Conservation (phyloP, 2,888 invertebrate species). For the Limnephilus marmoratus region DNA sequence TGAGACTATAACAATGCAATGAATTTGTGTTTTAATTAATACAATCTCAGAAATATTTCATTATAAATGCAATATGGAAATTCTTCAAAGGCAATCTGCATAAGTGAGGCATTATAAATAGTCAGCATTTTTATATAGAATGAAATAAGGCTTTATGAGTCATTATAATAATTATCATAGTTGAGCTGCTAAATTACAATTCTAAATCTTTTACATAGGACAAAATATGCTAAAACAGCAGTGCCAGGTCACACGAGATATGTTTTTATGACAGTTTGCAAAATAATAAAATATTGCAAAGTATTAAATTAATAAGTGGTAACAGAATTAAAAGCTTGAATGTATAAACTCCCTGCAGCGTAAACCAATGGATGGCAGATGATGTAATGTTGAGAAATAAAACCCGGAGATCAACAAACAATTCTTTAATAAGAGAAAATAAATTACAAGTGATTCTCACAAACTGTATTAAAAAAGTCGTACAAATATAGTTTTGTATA, state of each 20-base stretch:
- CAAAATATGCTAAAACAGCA: too few species aligned
- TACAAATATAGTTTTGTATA: constrained; percentile 71
- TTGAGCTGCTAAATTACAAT: neutral
- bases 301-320: neutral
- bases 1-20: neutral
- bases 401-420: constrained; percentile 74
- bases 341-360: constrained; percentile 35
- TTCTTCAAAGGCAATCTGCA: neutral
- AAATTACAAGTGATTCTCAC: constrained; percentile 70
- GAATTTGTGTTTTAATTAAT: neutral
- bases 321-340: neutral
- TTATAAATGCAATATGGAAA: neutral
- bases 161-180: neutral
- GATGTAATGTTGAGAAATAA: neutral
- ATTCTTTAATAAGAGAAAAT: constrained; percentile 79
- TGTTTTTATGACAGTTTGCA: neutral
- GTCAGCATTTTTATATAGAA: neutral
- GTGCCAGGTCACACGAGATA: neutral
- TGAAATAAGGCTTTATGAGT: neutral
- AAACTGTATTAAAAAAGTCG: constrained; percentile 67
- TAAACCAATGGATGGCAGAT: constrained; percentile 57
- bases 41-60: neutral
- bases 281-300: neutral
- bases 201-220: neutral
- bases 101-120: neutral